A percentile compares a stretch with the other conserved stretches of the same genome.
Conservation (phyloP, 2,888 invertebrate genomes). For the Nomada fabriciana region DNA sequence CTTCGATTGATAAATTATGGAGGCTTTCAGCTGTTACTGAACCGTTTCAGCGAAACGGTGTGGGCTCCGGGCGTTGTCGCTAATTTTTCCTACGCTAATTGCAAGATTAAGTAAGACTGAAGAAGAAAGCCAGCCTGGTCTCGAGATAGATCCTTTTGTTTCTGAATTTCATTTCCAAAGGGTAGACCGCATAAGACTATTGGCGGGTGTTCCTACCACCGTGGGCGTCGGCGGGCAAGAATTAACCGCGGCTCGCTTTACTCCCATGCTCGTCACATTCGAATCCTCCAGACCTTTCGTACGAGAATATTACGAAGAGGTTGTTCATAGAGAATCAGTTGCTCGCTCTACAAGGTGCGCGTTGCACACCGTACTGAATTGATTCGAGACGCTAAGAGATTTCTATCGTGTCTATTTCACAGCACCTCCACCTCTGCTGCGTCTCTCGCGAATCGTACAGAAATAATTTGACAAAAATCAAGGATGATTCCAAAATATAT, state of each 20-base stretch:
- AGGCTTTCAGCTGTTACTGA: conserved; percentile 4
- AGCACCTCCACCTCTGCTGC: background rate
- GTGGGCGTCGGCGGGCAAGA: conserved; percentile 17
- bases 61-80: background rate
- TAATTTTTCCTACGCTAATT: background rate
- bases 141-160: background rate
- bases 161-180: background rate
- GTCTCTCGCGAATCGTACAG: background rate
- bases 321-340: conserved; percentile 5
- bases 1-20: conserved; percentile 44
- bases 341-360: background rate
- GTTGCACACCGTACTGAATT: background rate
- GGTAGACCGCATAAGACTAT: background rate
- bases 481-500: background rate
- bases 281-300: background rate
- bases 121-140: background rate
- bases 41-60: background rate
- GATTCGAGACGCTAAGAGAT: background rate
- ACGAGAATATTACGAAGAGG: background rate
- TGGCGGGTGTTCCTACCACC: background rate
- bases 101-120: background rate
- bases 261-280: conserved; percentile 12
- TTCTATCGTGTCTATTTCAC: background rate
- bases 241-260: conserved; percentile 12
- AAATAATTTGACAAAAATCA: background rate